Evolutionary conservation across 2,888 invertebrate species (phyloP), one percentile per base, ranked within the genome.

Genomic region (Liposcelis brunnea): DNA sequence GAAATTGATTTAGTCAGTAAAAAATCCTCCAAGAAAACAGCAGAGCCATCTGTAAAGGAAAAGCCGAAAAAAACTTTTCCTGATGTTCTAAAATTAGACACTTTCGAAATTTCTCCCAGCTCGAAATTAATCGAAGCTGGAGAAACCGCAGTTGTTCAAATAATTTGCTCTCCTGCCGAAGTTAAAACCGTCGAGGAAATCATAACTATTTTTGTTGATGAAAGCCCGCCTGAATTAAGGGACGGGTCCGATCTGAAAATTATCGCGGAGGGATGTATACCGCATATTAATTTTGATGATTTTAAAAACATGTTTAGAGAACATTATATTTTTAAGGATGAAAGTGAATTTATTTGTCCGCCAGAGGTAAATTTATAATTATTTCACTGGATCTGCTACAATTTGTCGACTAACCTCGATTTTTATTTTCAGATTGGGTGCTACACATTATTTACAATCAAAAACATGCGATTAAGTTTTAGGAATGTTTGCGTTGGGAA

Each of bases 261-360:
- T 5, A 62, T 65, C 2, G 72, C 70, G 2, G 67, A 66, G 12
- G 72, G 72, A 16, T 69, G 68, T n/a, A 60, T 72, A 53, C 75
- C 77, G 0, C 60, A 59, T 7, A 55, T 76, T 45, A 70, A 75
- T 55, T 69, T 75, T 47, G 62, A 66, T 56, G 69, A 75, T 55
- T 56, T 69, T 16, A 65, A 69, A 44, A 66, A 64, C 2, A 73
- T 77, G 1, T 77, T 77, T 55, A 65, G 67, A 48, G 72, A 75
- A 56, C 72, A 72, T 53, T 63, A 70, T 15, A 64, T 76, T 47
- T 68, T 74, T 1, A 67, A 73, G 53, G 63, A 60, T 46, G 53
- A 71, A 40, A 54, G 62, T 1, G 70, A 74, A 48, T 71, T 72
- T 50, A 61, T 65, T 53, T 63, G 65, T 34, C 67, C 65, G 1